Evolutionary conservation across 2,797 vertebrate species (phyloP).

Genomic region (Cirrhinus molitorella): DNA sequence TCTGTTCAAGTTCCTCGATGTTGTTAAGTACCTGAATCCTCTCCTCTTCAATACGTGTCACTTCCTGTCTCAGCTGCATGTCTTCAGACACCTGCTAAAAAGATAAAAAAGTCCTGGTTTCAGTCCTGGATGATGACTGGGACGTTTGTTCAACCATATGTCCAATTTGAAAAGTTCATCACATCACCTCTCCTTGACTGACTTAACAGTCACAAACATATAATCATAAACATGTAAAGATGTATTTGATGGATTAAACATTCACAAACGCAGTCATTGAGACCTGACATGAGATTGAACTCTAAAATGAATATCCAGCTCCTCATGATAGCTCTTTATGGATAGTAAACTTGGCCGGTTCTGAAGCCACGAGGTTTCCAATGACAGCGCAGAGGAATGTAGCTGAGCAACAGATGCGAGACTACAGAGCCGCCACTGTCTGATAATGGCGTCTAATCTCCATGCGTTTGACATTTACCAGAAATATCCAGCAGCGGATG

Average conservation of each 20-base stretch:
- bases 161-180: neutral
- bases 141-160: neutral
- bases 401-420: conserved; percentile 52
- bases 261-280: neutral
- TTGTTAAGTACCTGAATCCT: conserved; percentile 91
- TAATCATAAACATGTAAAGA: conserved; percentile 45
- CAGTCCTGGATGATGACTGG: neutral
- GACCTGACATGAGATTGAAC: neutral
- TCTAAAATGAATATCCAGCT: neutral
- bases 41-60: conserved; percentile 88
- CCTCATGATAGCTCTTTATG: conserved; percentile 56
- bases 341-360: conserved; percentile 55
- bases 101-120: conserved; percentile 30
- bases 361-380: conserved; percentile 41
- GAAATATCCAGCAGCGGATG: conserved; percentile 25
- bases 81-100: conserved; percentile 81
- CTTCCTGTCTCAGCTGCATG: conserved; percentile 86
- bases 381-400: conserved; percentile 63
- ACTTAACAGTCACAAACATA: conserved; percentile 35
- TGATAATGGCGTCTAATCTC: conserved; percentile 26
- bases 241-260: conserved; percentile 6
- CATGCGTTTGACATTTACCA: conserved; percentile 46
- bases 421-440: conserved; percentile 40
- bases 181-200: conserved; percentile 8
- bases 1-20: conserved; percentile 94